A percentile compares a stretch with the other conserved stretches of the same genome.
Evolutionary conservation across 2,888 invertebrate species (phyloP).

Genomic region (Drosophila hawaiiensis): DNA sequence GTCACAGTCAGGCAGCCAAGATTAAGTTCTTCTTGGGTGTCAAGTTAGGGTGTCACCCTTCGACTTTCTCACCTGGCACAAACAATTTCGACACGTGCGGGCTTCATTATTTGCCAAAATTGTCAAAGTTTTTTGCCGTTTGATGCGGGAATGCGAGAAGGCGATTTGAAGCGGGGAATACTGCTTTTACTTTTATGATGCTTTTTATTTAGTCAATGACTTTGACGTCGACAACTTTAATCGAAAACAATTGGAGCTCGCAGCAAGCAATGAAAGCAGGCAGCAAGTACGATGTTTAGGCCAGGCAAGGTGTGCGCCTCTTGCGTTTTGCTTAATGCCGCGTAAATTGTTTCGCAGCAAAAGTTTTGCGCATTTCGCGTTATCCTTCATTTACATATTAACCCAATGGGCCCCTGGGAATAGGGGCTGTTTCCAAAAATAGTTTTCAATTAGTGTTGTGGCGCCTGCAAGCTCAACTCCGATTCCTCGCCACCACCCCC

Average conservation of each 20-base stretch:
- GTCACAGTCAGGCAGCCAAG: slow-evolving; percentile 19
- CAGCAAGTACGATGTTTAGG: slow-evolving; percentile 14
- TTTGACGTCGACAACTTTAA: slow-evolving; percentile 79
- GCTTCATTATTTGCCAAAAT: slow-evolving; percentile 78
- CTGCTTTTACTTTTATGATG: slow-evolving; percentile 65
- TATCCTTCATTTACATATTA: slow-evolving; percentile 77
- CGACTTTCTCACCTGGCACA: slow-evolving; percentile 57
- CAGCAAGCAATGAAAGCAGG: not conserved
- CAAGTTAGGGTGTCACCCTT: slow-evolving; percentile 39
- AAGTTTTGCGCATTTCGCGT: slow-evolving; percentile 77
- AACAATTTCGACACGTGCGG: slow-evolving; percentile 72
- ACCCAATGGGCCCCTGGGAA: slow-evolving; percentile 56
- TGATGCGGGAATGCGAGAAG: slow-evolving; percentile 37
- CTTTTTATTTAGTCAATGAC: slow-evolving; percentile 79
- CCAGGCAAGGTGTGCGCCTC: slow-evolving; percentile 62
- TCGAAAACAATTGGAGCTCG: slow-evolving; percentile 68
- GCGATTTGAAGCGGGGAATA: not conserved
- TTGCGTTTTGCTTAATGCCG: slow-evolving; percentile 77
- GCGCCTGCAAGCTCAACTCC: slow-evolving; percentile 47
- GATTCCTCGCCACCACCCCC: slow-evolving; percentile 1
- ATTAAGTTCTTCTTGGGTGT: slow-evolving; percentile 25
- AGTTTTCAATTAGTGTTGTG: slow-evolving; percentile 78
- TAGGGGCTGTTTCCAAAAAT: slow-evolving; percentile 66
- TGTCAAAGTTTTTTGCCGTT: slow-evolving; percentile 72
- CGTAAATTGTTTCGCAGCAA: slow-evolving; percentile 78